Conservation (phyloP, 2,113 vertebrate species). For the Cebus imitator region DNA sequence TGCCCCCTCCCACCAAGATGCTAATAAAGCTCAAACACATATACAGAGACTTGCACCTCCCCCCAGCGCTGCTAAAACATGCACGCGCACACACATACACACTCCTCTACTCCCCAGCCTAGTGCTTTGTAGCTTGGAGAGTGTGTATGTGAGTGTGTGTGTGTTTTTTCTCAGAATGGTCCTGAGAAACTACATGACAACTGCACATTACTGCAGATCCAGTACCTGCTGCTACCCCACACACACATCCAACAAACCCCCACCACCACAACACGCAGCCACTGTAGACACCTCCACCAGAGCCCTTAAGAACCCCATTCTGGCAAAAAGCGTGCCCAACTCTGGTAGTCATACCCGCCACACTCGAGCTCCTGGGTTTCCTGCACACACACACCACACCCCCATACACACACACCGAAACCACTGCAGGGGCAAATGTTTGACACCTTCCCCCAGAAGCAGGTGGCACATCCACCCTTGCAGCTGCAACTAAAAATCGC, state of each 20-base stretch:
- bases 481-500: constrained; percentile 21
- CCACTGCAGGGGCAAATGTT: constrained; percentile 48
- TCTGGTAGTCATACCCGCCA: not conserved
- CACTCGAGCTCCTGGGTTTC: not conserved
- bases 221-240: constrained; percentile 18
- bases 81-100: not conserved
- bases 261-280: not conserved
- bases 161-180: constrained; percentile 26
- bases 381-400: not conserved
- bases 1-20: constrained; percentile 3
- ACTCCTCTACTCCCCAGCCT: not conserved
- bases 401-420: not conserved
- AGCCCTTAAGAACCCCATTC: constrained; percentile 54
- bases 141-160: not conserved
- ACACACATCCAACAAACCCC: not conserved
- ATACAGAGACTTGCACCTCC: not conserved
- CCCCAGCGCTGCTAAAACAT: not conserved
- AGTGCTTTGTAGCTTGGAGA: constrained; percentile 59
- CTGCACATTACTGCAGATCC: constrained; percentile 71
- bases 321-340: constrained; percentile 1
- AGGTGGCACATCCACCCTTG: constrained; percentile 14
- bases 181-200: constrained; percentile 60
- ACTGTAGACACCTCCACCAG: constrained; percentile 3
- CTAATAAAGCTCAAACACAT: constrained; percentile 53
- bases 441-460: constrained; percentile 42